These are phyloP conservation scores for Ancistrus triradiatus DNA, from an alignment of 2,113 vertebrate species.

Conservation along the genomic window DNA sequence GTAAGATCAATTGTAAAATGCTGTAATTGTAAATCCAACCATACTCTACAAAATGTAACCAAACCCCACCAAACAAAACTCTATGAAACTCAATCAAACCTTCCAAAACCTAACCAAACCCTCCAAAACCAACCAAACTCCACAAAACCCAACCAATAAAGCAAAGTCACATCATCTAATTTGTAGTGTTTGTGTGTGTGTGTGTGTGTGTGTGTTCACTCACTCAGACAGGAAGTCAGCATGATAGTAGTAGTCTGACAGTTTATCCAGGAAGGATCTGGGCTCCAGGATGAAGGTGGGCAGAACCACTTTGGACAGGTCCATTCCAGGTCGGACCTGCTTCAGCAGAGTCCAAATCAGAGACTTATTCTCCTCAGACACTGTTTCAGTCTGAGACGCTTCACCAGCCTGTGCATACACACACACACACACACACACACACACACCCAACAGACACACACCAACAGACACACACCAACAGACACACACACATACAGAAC, in stretches of 20 bases:
- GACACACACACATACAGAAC: not conserved
- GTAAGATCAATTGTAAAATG: no score
- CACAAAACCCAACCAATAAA: not conserved
- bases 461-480: conserved; percentile 18
- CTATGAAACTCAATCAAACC: no score
- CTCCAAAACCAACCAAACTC: not conserved
- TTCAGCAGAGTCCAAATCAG: conserved; percentile 98
- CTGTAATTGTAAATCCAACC: no score
- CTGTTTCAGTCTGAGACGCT: conserved; percentile 93
- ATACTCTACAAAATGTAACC: no score
- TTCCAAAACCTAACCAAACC: no score
- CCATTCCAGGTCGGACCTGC: conserved; percentile 96
- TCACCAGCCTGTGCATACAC: conserved; percentile 82
- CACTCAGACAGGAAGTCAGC: conserved; percentile 83
- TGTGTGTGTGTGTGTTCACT: conserved; percentile 3
- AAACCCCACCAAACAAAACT: no score
- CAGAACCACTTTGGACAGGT: conserved; percentile 94
- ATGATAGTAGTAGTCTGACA: conserved; percentile 98
- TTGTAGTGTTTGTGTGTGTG: not conserved
- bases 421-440: conserved; percentile 36
- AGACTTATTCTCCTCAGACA: conserved; percentile 98
- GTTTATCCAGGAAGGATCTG: conserved; percentile 93
- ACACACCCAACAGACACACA: not conserved
- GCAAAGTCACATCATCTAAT: no score
- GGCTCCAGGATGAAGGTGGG: conserved; percentile 98